Percentiles rank a stretch among this genome's conserved stretches.
phyloP scores from a whole-genome alignment of 2,797 vertebrate species.

The Neomorphus geoffroyi region DNA sequence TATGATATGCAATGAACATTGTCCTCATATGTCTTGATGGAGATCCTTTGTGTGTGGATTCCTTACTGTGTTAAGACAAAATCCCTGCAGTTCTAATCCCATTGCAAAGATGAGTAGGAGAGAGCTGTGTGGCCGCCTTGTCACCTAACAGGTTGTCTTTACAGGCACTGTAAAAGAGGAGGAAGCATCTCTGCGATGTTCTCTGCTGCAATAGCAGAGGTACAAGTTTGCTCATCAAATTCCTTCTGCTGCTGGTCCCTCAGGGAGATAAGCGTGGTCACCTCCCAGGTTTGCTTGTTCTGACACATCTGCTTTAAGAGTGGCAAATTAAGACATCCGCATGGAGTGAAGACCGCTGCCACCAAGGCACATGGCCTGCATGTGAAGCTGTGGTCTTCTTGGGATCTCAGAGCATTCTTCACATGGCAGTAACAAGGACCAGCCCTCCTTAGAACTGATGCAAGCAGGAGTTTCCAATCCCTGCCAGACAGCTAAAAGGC shows the following conservation, averaged over 20 bases:
- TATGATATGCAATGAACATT: background rate
- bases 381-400: slow-evolving; percentile 47
- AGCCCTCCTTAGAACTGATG: slow-evolving; percentile 52
- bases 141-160: background rate
- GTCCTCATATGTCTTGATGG: background rate
- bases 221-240: background rate
- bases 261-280: slow-evolving; percentile 21
- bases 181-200: background rate
- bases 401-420: slow-evolving; percentile 31
- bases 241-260: background rate
- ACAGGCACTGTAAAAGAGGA: background rate
- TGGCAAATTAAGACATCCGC: slow-evolving; percentile 59
- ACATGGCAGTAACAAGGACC: slow-evolving; percentile 30
- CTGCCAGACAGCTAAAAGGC: slow-evolving; percentile 58
- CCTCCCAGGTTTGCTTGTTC: slow-evolving; percentile 38
- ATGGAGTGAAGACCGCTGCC: slow-evolving; percentile 29
- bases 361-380: slow-evolving; percentile 51
- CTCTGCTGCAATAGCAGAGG: background rate
- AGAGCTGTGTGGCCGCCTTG: background rate
- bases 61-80: background rate
- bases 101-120: background rate
- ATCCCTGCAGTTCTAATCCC: background rate
- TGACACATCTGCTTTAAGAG: slow-evolving; percentile 61
- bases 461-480: slow-evolving; percentile 46
- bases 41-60: background rate